Evolutionary conservation across 2,888 invertebrate genomes (phyloP).

Genomic region (Cryptocephalus primarius): DNA sequence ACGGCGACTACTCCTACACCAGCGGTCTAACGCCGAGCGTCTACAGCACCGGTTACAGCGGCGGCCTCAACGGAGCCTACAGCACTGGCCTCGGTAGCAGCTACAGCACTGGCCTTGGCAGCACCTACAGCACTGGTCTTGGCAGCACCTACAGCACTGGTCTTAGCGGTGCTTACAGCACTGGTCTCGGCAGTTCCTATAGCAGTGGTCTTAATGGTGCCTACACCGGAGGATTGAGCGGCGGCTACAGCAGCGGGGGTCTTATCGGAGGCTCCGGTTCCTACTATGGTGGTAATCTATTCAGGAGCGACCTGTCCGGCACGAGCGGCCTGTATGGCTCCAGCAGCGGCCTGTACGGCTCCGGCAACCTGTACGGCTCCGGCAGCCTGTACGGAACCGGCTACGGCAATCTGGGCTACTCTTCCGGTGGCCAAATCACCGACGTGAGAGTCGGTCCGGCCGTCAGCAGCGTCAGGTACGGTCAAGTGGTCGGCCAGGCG

Average conservation of each 20-base stretch:
- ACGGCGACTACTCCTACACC: no score
- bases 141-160: not conserved
- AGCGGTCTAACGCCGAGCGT: no score
- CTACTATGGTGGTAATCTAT: no score
- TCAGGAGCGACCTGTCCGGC: no score
- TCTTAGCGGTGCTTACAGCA: not conserved
- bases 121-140: not conserved
- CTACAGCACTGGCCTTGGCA: conserved; percentile 4
- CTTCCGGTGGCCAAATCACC: not conserved
- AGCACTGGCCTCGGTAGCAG: not conserved
- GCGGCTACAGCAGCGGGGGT: no score
- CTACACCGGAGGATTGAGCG: no score
- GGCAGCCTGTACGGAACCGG: not conserved
- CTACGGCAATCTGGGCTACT: not conserved
- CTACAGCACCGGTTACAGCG: not conserved
- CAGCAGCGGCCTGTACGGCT: not conserved
- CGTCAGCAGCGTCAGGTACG: conserved; percentile 19
- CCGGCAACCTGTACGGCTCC: conserved; percentile 3
- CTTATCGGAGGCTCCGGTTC: no score
- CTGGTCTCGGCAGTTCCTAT: no score
- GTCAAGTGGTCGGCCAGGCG: conserved; percentile 10
- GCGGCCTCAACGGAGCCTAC: not conserved
- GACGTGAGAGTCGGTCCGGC: conserved; percentile 6
- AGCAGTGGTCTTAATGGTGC: no score
- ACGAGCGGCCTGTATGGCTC: not conserved